A percentile compares a stretch with the other conserved stretches of the same genome.
Conservation (phyloP, 2,797 vertebrate species). For the Pseudochirops corinnae region DNA sequence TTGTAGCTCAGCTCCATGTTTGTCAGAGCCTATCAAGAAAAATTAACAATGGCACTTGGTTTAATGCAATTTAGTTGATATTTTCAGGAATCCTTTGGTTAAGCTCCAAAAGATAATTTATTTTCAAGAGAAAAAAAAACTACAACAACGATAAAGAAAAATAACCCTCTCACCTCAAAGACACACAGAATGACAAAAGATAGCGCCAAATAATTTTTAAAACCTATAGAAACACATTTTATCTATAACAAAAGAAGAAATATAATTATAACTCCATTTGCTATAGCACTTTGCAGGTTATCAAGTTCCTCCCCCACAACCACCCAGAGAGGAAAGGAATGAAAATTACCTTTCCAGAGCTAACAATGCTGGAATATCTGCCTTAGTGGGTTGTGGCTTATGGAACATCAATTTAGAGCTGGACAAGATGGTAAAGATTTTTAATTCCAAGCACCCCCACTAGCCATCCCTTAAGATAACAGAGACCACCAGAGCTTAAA, state of each 20-base stretch:
- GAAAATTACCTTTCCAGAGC: neutral
- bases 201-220: neutral
- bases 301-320: neutral
- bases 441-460: neutral
- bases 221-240: slow-evolving; percentile 57
- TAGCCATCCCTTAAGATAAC: neutral
- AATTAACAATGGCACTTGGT: slow-evolving; percentile 53
- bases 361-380: neutral
- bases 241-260: neutral
- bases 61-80: slow-evolving; percentile 60
- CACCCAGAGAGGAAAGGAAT: neutral
- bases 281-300: neutral
- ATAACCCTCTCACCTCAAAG: slow-evolving; percentile 53
- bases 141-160: neutral
- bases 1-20: slow-evolving; percentile 24
- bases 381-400: neutral
- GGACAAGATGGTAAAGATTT: neutral
- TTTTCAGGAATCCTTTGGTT: slow-evolving; percentile 69
- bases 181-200: slow-evolving; percentile 29
- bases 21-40: slow-evolving; percentile 53
- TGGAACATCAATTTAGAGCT: neutral
- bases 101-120: slow-evolving; percentile 67
- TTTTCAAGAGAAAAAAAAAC: neutral
- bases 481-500: neutral
- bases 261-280: neutral